phyloP scores from a whole-genome alignment of 2,797 vertebrate genomes.

The Miichthys miiuy region DNA sequence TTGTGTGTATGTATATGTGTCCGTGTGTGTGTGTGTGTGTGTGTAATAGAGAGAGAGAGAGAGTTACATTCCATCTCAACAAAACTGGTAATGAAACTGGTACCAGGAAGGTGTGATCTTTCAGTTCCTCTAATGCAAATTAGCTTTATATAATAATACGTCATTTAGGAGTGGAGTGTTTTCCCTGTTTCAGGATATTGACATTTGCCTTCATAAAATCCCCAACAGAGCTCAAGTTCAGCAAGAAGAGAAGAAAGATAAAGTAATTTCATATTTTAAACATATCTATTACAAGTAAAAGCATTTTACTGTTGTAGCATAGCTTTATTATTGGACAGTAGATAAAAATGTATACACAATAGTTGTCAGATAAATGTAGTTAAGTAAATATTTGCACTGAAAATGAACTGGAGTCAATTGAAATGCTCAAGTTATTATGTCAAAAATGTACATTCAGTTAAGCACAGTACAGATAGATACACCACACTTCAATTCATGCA shows the following conservation, averaged over 20 bases:
- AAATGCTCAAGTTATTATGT: neutral
- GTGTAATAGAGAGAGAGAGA: neutral
- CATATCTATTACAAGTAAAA: neutral
- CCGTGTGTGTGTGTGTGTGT: constrained; percentile 41
- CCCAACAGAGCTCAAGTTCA: neutral
- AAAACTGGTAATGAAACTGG: neutral
- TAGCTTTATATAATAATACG: neutral
- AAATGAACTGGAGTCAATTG: neutral
- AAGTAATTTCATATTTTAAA: neutral
- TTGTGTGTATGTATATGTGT: constrained; percentile 29
- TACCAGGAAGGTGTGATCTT: neutral
- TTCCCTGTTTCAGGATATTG: neutral
- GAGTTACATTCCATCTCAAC: neutral
- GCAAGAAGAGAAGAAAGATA: neutral
- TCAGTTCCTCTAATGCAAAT: constrained; percentile 55
- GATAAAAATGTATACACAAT: neutral
- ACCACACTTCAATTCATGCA: neutral
- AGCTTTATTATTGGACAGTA: neutral
- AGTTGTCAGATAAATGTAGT: neutral
- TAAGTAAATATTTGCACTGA: neutral
- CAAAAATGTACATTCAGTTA: neutral
- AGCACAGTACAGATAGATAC: neutral
- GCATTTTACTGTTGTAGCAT: neutral
- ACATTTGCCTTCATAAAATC: constrained; percentile 2
- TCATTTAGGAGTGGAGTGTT: neutral